Evolutionary conservation across 1,140 invertebrate species (phyloP), one percentile per base, ranked within the genome.

Genomic region (Sycophila sp.): DNA sequence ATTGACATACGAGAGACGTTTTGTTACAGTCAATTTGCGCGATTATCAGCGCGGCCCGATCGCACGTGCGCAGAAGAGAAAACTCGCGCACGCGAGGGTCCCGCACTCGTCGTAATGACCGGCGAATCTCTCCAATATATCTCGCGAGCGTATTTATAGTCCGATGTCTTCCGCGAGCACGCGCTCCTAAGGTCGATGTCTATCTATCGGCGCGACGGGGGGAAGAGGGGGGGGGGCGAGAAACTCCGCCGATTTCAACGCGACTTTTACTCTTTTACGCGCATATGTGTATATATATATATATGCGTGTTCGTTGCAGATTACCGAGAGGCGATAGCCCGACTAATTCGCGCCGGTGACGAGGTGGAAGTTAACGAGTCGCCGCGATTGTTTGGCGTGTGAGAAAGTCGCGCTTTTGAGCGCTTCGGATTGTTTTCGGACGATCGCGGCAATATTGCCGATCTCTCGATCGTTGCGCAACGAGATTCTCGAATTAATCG

Each of bases 11-110:
- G 66, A 59, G 42, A 59, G 34, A 32, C 42, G 42, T 68, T 68
- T 60, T 51, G 55, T 59, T 69, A 40, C 42, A 62, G 58, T 69
- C 56, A 62, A 69, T 69, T 62, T 62, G 58, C 67, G 26, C 56
- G 67, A 62, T 53, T 60, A 69, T 69, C 17, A 13, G 19, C 0
- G 65, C 38, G 15, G 40, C 24, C 30, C 47, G 34, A 56, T 66
- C 30, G 42, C 55, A 2, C 26, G 38, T 56, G 26, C 40, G 30
- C 22, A 30, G 38, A 56, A 22, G 51, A 67, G 64, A 56, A 56
- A 67, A 28, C 49, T n/a, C 26, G 49, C 49, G 26, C 49, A 19
- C 13, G 45, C 47, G 60, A 17, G 10, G 19, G 63, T 66, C 24
- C 19, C 36, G 26, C 36, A 36, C 36, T 36, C 11, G 55, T 56